These are phyloP conservation scores for Drosophila nr. fundita DNA, from an alignment of 2,888 invertebrate genomes.

Conservation along the genomic window DNA sequence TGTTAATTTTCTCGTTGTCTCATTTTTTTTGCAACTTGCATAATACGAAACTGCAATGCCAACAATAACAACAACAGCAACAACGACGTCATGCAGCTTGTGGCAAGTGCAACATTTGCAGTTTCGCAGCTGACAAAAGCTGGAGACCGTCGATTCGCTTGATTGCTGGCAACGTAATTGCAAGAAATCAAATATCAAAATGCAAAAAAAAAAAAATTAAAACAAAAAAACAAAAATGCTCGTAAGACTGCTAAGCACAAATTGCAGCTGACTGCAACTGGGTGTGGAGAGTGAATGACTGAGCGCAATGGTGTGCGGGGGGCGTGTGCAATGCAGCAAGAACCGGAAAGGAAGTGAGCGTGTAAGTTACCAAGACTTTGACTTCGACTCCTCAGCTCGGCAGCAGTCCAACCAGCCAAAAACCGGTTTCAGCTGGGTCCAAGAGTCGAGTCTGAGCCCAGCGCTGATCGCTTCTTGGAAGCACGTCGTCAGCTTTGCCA, in stretches of 20 bases:
- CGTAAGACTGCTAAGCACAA: slow-evolving; percentile 55
- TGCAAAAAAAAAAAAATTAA: slow-evolving; percentile 4
- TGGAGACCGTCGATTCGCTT: slow-evolving; percentile 63
- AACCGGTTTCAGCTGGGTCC: slow-evolving; percentile 60
- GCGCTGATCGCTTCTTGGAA: slow-evolving; percentile 70
- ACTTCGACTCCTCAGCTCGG: slow-evolving; percentile 51
- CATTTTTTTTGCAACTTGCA: slow-evolving; percentile 55
- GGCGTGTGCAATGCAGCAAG: slow-evolving; percentile 53
- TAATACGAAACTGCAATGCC: slow-evolving; percentile 47
- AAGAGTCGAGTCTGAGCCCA: slow-evolving; percentile 6
- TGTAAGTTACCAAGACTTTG: slow-evolving; percentile 78
- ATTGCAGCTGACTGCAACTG: slow-evolving; percentile 70
- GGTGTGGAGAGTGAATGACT: not conserved
- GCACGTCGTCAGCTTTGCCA: slow-evolving; percentile 69
- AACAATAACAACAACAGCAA: slow-evolving; percentile 22
- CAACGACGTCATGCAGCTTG: slow-evolving; percentile 36
- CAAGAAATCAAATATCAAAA: slow-evolving; percentile 62
- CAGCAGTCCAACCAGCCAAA: slow-evolving; percentile 19
- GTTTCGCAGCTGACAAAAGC: slow-evolving; percentile 65
- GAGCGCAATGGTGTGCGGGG: not conserved
- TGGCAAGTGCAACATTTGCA: slow-evolving; percentile 69
- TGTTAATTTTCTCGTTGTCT: slow-evolving; percentile 3
- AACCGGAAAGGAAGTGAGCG: slow-evolving; percentile 80
- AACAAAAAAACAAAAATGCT: slow-evolving; percentile 43
- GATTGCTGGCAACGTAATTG: slow-evolving; percentile 73